Evolutionary conservation across 2,797 vertebrate species (phyloP), one percentile per base, ranked within the genome.

Genomic region (Liparis tanakae): DNA sequence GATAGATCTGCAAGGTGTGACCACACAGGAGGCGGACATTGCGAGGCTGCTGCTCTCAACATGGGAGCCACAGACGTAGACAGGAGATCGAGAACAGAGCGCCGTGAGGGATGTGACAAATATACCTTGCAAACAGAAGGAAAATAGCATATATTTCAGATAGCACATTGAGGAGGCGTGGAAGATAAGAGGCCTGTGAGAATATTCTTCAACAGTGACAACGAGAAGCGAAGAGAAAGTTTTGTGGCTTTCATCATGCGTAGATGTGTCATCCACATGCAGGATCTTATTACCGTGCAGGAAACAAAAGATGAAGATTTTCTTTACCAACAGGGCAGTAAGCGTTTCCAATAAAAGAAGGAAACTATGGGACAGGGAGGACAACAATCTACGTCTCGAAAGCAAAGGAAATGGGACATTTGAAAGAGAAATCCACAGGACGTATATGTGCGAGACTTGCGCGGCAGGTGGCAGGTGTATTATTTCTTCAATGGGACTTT

Each of bases 401-500:
- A 12, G 25, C 20, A 14, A 39, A 39, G 10, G 44, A 69, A 67
- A 72, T 41, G 7, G 8, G 2, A 60, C 20, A 39, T 50, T 76
- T 78, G 3, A 39, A 67, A 68, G 55, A 34, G 0, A 60, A 76
- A 68, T 67, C 33, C 55, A 54, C 61, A 33, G 57, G 51, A 66
- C 17, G 18, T 80, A 66, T 59, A 41, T 74, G 70, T 67, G 41
- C 25, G 53, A 72, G 61, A 76, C 55, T 56, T 84, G 68, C 12
- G 25, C 12, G 18, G 61, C 78, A 72, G 36, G 67, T 54, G 59
- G 79, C 77, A 71, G 82, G 79, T 86, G 78, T 73, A 73, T 82
- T 74, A 80, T 82, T 87, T 77, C 69, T 78, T 73, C 59, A 81
- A 62, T 78, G 59, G 76, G 63, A 79, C 68, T 76, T 80, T 70